Base-by-base conservation (phyloP, 2,888 invertebrate genomes). In the Acrocyrtus sp. region DNA sequence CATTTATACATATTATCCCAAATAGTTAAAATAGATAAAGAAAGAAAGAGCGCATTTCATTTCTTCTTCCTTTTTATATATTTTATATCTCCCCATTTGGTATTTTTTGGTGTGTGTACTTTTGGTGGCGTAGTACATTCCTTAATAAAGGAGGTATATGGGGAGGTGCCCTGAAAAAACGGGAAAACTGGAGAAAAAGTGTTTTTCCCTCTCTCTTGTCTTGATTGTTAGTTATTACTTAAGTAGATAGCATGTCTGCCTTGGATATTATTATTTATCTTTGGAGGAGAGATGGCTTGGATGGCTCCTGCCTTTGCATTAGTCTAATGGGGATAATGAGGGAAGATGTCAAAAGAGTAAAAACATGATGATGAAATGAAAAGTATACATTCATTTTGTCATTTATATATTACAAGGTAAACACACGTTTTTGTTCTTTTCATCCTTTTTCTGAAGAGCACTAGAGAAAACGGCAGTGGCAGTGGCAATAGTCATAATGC, bases 281-380 rank as follows among this genome's bases (percentile, higher is more conserved):
- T 58, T n/a, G n/a, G n/a, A n/a, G n/a, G n/a, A n/a, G n/a, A n/a
- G n/a, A n/a, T n/a, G n/a, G n/a, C n/a, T n/a, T n/a, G n/a, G n/a
- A n/a, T n/a, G n/a, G n/a, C n/a, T n/a, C n/a, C n/a, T 58, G 58
- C 45, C 45, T 58, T 27, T 58, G 45, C 58, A 58, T 58, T 58
- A 58, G 58, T 43, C 45, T 58, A 58, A 58, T 58, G 58, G 58
- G 45, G 58, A 58, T 58, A 58, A 58, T 58, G 58, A 58, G 69
- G 24, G 47, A 60, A 56, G 61, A 69, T 56, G 61, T 61, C 69
- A 61, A 56, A 61, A 69, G 61, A 54, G 39, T 45, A 65, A 57
- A 43, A 56, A 56, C 50, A 65, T 65, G 43, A 68, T 60, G 47
- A 47, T 68, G 60, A 68, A 68, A 68, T 60, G 68, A 27, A 60